Conservation (phyloP, 2,888 invertebrate species). For the Eupsilia transversa region DNA sequence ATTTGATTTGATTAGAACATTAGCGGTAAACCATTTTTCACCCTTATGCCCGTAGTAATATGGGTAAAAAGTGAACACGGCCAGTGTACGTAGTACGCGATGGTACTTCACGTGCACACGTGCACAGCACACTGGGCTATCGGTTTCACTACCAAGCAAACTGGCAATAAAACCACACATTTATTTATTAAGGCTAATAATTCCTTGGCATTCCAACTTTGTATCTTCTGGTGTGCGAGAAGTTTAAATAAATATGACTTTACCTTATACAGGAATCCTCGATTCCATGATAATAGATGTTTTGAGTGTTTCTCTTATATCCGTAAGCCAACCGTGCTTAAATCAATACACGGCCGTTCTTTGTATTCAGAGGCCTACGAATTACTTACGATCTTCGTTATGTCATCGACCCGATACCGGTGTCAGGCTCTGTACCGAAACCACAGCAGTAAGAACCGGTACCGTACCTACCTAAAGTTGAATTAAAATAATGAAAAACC, state of each 20-base stretch:
- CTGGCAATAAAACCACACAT: background rate
- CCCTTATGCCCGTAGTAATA: too few species aligned
- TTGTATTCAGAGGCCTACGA: constrained; percentile 27
- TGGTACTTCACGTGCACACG: too few species aligned
- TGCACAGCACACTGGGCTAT: too few species aligned
- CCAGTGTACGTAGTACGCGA: too few species aligned
- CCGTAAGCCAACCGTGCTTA: background rate
- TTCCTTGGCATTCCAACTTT: too few species aligned
- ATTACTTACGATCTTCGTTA: constrained; percentile 4
- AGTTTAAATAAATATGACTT: too few species aligned
- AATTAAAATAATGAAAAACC: background rate
- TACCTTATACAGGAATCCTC: constrained; percentile 22
- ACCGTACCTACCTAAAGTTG: background rate
- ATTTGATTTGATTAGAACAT: too few species aligned
- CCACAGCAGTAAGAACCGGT: background rate
- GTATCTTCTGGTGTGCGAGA: too few species aligned
- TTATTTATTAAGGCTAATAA: too few species aligned
- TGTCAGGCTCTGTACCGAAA: background rate
- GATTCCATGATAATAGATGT: constrained; percentile 27
- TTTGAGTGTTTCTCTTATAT: constrained; percentile 22
- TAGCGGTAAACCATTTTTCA: too few species aligned
- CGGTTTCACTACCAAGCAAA: too few species aligned
- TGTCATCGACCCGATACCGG: constrained; percentile 9
- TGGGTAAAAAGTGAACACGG: too few species aligned
- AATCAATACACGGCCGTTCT: constrained; percentile 27